Conservation (phyloP, 2,797 vertebrate species). For the Sciurus vulgaris region DNA sequence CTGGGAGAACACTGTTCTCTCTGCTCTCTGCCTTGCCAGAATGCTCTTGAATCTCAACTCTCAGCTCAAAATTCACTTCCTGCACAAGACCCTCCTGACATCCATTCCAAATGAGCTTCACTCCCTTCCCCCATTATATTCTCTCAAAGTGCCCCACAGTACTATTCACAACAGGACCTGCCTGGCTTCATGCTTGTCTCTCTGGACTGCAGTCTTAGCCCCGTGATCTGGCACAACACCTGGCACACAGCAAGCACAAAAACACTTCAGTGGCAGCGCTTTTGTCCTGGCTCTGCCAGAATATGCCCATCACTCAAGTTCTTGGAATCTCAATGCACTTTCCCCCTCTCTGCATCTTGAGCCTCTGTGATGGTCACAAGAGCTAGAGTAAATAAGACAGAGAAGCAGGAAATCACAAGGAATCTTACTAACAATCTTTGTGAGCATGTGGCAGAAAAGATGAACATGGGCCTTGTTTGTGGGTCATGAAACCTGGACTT, state of each 20-base stretch:
- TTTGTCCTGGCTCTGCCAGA: neutral
- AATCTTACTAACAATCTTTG: neutral
- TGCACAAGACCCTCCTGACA: neutral
- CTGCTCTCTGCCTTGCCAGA: neutral
- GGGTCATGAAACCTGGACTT: neutral
- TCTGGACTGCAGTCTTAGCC: neutral
- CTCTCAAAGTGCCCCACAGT: neutral
- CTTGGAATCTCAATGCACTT: neutral
- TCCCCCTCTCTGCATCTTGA: neutral
- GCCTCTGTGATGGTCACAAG: neutral
- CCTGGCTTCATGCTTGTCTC: neutral
- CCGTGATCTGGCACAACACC: neutral
- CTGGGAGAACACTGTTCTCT: neutral
- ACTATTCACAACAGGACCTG: neutral
- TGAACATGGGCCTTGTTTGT: neutral
- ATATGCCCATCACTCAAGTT: neutral
- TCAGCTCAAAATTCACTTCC: constrained; percentile 24
- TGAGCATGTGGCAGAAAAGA: neutral
- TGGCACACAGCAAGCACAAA: neutral
- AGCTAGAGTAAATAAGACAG: neutral
- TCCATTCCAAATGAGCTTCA: neutral
- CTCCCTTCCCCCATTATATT: neutral
- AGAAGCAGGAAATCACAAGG: neutral
- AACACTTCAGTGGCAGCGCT: neutral
- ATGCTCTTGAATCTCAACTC: neutral